phyloP scores from a whole-genome alignment of 2,113 vertebrate species.

The Meleagris gallopavo region DNA sequence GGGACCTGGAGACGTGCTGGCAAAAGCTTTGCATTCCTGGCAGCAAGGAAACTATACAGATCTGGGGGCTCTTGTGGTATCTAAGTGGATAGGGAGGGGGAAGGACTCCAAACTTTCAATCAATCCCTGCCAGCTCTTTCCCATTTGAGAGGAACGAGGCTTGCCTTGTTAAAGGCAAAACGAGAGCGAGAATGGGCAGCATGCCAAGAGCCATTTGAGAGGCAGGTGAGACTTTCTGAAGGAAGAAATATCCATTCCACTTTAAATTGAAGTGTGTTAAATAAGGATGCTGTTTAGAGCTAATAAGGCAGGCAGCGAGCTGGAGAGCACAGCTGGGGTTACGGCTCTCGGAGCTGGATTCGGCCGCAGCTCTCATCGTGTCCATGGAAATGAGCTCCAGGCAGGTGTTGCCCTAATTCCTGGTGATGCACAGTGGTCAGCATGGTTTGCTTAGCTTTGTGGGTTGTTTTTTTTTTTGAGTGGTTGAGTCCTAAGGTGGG shows the following conservation, averaged over 20 bases:
- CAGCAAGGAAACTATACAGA: conserved; percentile 52
- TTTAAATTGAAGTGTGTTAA: conserved; percentile 72
- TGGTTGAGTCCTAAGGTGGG: neutral
- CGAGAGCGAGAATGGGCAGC: conserved; percentile 24
- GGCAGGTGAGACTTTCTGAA: conserved; percentile 76
- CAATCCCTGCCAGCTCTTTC: conserved; percentile 69
- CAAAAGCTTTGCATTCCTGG: conserved; percentile 61
- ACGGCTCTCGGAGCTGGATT: neutral
- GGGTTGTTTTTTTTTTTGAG: neutral
- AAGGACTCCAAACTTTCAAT: conserved; percentile 72
- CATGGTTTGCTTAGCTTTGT: conserved; percentile 14
- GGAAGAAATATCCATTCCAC: conserved; percentile 75
- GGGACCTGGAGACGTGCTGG: conserved; percentile 33
- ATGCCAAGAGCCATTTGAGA: conserved; percentile 71
- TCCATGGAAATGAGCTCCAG: conserved; percentile 58
- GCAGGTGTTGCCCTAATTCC: conserved; percentile 61
- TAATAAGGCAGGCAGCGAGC: conserved; percentile 56
- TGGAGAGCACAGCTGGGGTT: conserved; percentile 68
- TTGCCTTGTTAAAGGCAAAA: conserved; percentile 64
- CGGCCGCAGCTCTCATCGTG: neutral
- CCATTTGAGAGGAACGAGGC: conserved; percentile 42
- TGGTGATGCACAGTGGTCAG: conserved; percentile 46
- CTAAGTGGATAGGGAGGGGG: conserved; percentile 62
- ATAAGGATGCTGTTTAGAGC: conserved; percentile 66
- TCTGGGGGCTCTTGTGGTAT: conserved; percentile 63